Evolutionary conservation across 2,113 vertebrate genomes (phyloP).

Genomic region (Scatophagus argus): DNA sequence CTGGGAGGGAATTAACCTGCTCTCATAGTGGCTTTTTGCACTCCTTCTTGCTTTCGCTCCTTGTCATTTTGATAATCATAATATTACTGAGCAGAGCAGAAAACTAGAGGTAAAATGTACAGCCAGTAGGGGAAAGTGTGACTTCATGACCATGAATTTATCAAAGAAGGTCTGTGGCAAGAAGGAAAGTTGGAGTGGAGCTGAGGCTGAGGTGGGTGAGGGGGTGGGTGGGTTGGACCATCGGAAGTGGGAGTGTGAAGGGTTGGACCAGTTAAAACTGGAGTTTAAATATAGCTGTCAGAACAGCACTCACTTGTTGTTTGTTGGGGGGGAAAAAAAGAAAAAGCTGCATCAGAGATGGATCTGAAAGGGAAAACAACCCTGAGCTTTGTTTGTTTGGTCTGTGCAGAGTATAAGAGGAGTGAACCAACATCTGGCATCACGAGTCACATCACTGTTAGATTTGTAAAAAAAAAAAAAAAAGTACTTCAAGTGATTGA

Average conservation of each 20-base stretch:
- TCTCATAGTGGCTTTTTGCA: background rate
- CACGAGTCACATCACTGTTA: constrained; percentile 5
- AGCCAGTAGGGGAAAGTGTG: constrained; percentile 54
- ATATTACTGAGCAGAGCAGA: background rate
- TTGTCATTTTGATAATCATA: background rate
- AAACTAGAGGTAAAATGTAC: constrained; percentile 1
- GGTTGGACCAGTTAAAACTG: constrained; percentile 37
- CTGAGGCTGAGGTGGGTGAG: background rate
- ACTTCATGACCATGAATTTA: constrained; percentile 60
- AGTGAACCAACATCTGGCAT: constrained; percentile 45
- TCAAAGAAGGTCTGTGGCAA: constrained; percentile 58
- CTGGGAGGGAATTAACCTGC: background rate
- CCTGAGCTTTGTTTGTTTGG: background rate
- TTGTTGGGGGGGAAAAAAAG: constrained; percentile 19
- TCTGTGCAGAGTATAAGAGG: background rate
- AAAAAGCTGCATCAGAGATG: background rate
- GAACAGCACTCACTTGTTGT: constrained; percentile 49
- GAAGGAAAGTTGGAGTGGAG: constrained; percentile 51
- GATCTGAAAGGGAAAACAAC: background rate
- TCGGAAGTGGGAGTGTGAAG: constrained; percentile 43
- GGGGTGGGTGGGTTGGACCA: background rate
- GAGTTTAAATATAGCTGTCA: constrained; percentile 67
- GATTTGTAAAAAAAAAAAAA: background rate
- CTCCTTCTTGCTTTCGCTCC: background rate
- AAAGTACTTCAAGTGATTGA: constrained; percentile 14